Conservation (phyloP, 2,888 invertebrate species). For the Meteorus colon region DNA sequence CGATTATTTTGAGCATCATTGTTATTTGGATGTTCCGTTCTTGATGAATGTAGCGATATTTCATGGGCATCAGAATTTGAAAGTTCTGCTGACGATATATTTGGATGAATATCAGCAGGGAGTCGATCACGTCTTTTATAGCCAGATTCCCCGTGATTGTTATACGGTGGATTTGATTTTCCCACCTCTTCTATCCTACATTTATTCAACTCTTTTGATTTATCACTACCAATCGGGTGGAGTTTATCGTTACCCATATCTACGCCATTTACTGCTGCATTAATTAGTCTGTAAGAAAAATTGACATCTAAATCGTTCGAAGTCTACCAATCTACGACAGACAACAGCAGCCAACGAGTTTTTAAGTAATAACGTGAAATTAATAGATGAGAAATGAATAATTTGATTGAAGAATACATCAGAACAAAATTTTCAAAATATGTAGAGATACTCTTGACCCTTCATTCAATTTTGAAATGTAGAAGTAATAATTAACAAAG, state of each 20-base stretch:
- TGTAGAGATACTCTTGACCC: too few relatives aligned
- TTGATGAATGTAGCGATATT: neutral
- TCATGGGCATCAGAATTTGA: neutral
- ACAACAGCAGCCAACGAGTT: too few relatives aligned
- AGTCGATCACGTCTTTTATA: neutral
- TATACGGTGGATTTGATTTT: neutral
- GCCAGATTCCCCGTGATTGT: neutral
- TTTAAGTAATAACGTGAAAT: too few relatives aligned
- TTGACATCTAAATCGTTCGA: too few relatives aligned
- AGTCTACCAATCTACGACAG: neutral
- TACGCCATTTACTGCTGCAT: neutral
- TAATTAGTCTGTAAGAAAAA: neutral
- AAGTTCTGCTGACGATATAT: neutral
- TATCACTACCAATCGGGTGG: neutral
- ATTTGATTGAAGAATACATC: too few relatives aligned
- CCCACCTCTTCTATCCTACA: neutral
- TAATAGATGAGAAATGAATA: too few relatives aligned
- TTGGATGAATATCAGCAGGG: neutral
- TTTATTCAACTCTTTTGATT: neutral
- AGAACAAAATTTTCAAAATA: too few relatives aligned
- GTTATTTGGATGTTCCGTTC: neutral
- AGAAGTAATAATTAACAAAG: neutral
- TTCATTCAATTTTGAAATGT: too few relatives aligned
- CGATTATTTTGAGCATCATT: neutral
- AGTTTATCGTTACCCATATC: neutral